Evolutionary conservation across 2,113 vertebrate genomes (phyloP).

Genomic region (Acrocephalus arundinaceus): DNA sequence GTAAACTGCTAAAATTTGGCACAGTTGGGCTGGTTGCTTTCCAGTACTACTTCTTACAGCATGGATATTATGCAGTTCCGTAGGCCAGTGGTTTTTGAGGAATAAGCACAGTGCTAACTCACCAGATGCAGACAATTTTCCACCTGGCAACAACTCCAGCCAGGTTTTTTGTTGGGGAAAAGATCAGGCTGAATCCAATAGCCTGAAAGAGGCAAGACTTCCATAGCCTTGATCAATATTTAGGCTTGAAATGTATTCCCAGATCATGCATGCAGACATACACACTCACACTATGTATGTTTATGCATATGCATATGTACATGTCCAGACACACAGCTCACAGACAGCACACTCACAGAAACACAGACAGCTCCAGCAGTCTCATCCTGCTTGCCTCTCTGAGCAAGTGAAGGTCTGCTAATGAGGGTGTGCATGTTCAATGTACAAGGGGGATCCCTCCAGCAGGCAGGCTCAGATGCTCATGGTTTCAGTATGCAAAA

Average conservation of each 20-base stretch:
- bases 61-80: background rate
- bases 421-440: no score
- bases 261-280: fast-evolving
- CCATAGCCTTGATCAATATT: background rate
- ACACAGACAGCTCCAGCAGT: background rate
- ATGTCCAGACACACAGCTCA: background rate
- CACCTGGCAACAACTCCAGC: background rate
- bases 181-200: background rate
- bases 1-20: background rate
- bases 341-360: background rate
- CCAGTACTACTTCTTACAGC: background rate
- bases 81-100: background rate
- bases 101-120: background rate
- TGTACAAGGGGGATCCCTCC: background rate
- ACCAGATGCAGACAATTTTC: background rate
- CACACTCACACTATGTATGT: background rate
- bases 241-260: background rate
- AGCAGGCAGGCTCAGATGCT: background rate
- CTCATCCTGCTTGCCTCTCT: background rate
- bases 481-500: background rate
- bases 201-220: background rate
- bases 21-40: background rate
- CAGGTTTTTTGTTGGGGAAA: background rate
- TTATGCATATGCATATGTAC: fast-evolving
- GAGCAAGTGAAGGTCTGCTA: background rate